A percentile compares a stretch with the other conserved stretches of the same genome.
These are phyloP conservation scores for Pelecanus crispus DNA, from an alignment of 2,113 vertebrate species.

Conservation along the genomic window DNA sequence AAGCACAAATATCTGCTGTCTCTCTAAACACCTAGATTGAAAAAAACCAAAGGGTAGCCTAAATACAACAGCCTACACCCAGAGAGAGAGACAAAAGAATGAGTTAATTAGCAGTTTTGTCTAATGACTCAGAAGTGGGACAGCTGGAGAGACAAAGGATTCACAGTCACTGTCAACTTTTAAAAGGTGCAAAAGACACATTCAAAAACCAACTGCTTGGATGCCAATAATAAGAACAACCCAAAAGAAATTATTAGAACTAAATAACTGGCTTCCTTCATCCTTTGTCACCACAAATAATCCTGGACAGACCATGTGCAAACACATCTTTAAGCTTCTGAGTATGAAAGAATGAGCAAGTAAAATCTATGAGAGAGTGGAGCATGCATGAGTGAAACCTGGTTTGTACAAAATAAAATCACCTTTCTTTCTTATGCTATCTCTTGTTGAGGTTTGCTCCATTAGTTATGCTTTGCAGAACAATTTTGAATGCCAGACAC, in stretches of 20 bases:
- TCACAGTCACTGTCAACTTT: not conserved
- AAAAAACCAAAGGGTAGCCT: not conserved
- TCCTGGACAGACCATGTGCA: not conserved
- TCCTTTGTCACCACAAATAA: not conserved
- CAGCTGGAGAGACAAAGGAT: not conserved
- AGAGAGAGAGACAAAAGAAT: not conserved
- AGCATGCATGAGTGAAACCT: accelerated
- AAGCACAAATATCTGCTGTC: not conserved
- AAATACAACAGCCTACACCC: not conserved
- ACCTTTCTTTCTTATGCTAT: not conserved
- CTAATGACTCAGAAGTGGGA: not conserved
- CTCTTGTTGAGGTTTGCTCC: not conserved
- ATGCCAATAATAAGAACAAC: not conserved
- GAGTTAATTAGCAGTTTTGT: not conserved
- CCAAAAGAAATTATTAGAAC: not conserved
- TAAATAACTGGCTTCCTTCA: not conserved
- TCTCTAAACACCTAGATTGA: not conserved
- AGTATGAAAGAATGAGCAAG: not conserved
- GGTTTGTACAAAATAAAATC: not conserved
- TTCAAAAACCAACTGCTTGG: not conserved
- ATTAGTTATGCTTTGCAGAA: not conserved
- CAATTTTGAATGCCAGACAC: not conserved
- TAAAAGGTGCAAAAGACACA: not conserved
- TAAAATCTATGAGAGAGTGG: not conserved
- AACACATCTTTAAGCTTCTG: not conserved